Evolutionary conservation across 2,888 invertebrate genomes (phyloP).

Genomic region (Myathropa florea): DNA sequence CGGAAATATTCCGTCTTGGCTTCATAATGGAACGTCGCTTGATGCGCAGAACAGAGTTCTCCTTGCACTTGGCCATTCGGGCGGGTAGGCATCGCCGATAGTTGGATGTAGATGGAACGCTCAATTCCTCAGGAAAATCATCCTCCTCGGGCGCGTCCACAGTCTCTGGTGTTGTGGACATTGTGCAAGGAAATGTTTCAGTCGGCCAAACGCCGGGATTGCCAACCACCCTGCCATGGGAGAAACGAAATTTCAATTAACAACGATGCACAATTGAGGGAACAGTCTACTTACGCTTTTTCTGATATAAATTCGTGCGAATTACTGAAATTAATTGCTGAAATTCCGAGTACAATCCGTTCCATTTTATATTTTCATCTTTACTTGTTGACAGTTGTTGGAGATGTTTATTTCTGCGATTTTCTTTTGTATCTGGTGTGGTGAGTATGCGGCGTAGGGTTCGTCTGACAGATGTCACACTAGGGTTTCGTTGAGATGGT

Average conservation of each 20-base stretch:
- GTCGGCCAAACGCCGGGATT: constrained; percentile 16
- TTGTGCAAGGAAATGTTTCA: constrained; percentile 34
- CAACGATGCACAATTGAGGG: not conserved
- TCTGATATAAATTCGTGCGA: constrained; percentile 72
- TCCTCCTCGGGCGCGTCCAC: constrained; percentile 13
- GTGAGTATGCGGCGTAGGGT: constrained; percentile 34
- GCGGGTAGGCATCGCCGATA: constrained; percentile 74
- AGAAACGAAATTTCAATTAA: not conserved
- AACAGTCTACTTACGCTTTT: constrained; percentile 73
- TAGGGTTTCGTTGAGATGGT: not conserved
- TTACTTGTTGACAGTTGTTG: constrained; percentile 41
- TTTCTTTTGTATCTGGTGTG: not conserved
- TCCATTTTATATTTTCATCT: constrained; percentile 75
- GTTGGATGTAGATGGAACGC: not conserved
- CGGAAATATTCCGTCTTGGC: constrained; percentile 57
- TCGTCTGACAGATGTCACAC: constrained; percentile 6
- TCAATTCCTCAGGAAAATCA: not conserved
- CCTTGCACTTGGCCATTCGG: constrained; percentile 74
- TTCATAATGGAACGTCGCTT: constrained; percentile 77
- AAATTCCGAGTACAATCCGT: constrained; percentile 76
- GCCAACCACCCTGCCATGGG: constrained; percentile 15
- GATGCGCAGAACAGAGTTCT: constrained; percentile 74
- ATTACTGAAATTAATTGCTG: constrained; percentile 76
- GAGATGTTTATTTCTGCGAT: not conserved
- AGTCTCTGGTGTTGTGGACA: constrained; percentile 42